These are phyloP conservation scores for Choloepus didactylus DNA, from an alignment of 2,797 vertebrate genomes.

Conservation along the genomic window DNA sequence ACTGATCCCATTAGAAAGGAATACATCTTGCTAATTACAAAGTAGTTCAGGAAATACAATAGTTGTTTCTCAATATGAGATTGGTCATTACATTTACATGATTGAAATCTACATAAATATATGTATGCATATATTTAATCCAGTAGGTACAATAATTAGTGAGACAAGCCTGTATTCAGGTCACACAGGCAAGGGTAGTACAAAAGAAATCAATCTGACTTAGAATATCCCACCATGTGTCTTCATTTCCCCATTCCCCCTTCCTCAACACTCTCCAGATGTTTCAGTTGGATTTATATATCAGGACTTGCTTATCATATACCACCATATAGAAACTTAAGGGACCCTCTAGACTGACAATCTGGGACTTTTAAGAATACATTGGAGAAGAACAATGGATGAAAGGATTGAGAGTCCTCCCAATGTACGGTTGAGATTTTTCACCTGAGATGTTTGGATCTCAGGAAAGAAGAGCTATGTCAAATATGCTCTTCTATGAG, in stretches of 20 bases:
- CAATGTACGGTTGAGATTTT: no score
- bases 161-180: background rate
- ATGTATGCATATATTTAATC: background rate
- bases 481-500: no score
- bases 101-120: background rate
- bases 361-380: no score
- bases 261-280: background rate
- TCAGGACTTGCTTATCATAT: background rate
- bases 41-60: background rate
- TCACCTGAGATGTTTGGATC: no score
- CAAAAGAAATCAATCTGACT: background rate
- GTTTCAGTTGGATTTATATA: background rate
- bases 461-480: no score
- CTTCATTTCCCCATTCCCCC: background rate
- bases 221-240: background rate
- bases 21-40: background rate
- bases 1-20: background rate
- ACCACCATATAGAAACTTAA: no score
- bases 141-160: background rate
- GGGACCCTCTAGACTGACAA: no score
- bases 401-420: no score
- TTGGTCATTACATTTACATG: background rate
- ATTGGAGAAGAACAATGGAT: no score
- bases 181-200: background rate
- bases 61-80: background rate